Percentiles rank a stretch among this genome's conserved stretches.
Conservation (phyloP, 2,888 invertebrate genomes). For the Dynastes grantii region DNA sequence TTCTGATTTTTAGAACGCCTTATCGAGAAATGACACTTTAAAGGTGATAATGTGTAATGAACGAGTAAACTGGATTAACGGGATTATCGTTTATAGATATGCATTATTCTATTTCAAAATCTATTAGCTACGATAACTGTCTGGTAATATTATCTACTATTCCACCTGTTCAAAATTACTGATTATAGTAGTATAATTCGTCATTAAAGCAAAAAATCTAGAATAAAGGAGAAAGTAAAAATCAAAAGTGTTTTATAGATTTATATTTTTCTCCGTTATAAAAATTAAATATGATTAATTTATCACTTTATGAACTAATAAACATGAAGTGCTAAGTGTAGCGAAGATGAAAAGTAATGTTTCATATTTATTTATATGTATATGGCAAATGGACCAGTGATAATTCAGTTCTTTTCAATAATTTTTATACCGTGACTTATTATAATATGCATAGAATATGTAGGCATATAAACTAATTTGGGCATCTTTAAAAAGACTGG, state of each 20-base stretch:
- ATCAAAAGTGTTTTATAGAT: constrained; percentile 3
- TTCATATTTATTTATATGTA: neutral
- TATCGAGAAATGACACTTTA: constrained; percentile 7
- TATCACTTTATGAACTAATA: neutral
- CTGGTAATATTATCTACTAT: no score
- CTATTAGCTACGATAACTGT: neutral
- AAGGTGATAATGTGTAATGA: constrained; percentile 16
- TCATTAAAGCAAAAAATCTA: neutral
- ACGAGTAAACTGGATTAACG: constrained; percentile 11
- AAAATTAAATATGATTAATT: neutral
- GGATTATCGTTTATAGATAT: constrained; percentile 13
- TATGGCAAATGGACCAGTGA: neutral
- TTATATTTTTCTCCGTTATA: neutral
- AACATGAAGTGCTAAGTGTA: neutral
- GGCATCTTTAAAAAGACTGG: no score
- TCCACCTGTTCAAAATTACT: no score
- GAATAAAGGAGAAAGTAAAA: constrained; percentile 2
- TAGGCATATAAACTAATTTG: no score
- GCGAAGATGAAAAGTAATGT: neutral
- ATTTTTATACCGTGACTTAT: no score
- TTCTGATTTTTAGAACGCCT: constrained; percentile 5
- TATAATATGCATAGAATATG: no score
- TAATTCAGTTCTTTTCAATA: neutral
- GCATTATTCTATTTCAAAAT: neutral
- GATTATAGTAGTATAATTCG: no score